Percentiles rank a stretch among this genome's conserved stretches.
Conservation (phyloP, 2,113 vertebrate species). For the Oryzias javanicus region DNA sequence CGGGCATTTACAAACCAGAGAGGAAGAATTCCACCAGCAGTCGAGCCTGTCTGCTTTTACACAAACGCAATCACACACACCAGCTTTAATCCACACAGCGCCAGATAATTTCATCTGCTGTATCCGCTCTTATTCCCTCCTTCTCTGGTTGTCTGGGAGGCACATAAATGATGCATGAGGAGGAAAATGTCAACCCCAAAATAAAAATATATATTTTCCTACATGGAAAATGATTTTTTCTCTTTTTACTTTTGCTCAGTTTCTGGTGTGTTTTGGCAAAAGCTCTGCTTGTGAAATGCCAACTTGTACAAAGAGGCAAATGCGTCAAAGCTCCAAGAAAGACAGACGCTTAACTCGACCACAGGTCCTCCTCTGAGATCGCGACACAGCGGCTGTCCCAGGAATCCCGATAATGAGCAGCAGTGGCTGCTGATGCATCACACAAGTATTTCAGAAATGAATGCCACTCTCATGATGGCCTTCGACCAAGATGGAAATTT, state of each 20-base stretch:
- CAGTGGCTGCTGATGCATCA: constrained; percentile 3
- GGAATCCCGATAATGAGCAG: constrained; percentile 1
- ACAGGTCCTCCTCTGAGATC: neutral
- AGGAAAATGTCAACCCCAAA: constrained; percentile 85
- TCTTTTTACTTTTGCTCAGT: constrained; percentile 12
- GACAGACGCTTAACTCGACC: constrained; percentile 11
- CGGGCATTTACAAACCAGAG: neutral
- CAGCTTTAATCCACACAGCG: constrained; percentile 80
- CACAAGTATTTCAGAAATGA: neutral
- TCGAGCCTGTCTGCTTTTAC: constrained; percentile 6
- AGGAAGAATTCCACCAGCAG: neutral
- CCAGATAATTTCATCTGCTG: constrained; percentile 85
- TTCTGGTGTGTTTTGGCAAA: constrained; percentile 25
- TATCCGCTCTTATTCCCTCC: constrained; percentile 70
- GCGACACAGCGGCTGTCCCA: neutral
- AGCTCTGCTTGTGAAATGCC: constrained; percentile 45
- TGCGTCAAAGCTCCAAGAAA: constrained; percentile 17
- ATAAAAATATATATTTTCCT: constrained; percentile 73
- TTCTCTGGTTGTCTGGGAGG: constrained; percentile 75
- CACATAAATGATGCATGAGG: constrained; percentile 91
- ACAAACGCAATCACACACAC: constrained; percentile 34
- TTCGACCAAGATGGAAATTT: constrained; percentile 5
- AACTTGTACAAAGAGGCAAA: constrained; percentile 29
- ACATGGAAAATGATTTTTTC: constrained; percentile 79
- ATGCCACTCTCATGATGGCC: neutral